Conservation (phyloP, 2,888 invertebrate species). For the Acanthosepion lycidas region DNA sequence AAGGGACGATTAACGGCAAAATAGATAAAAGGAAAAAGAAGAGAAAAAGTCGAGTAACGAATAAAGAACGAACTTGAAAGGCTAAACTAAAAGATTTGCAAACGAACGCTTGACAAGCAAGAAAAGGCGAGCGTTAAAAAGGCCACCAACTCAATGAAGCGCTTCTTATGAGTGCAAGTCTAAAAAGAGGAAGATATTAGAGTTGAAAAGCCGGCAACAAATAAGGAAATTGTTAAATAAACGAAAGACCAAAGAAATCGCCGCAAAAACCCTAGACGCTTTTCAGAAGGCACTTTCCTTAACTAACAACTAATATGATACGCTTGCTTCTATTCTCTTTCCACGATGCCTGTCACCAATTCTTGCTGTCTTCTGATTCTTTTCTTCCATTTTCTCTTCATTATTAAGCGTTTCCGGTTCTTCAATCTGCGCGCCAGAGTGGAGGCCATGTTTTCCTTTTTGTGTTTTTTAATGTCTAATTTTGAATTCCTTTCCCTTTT, state of each 20-base stretch:
- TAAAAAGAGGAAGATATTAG: slow-evolving; percentile 12
- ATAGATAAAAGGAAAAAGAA: background rate
- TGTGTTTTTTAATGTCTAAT: background rate
- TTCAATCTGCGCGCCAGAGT: slow-evolving; percentile 33
- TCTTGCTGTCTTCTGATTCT: background rate
- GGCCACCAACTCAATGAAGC: background rate
- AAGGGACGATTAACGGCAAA: background rate
- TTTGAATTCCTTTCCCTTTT: slow-evolving; percentile 4
- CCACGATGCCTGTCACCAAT: background rate
- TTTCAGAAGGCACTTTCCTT: slow-evolving; percentile 22
- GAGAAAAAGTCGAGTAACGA: background rate
- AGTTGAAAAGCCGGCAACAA: background rate
- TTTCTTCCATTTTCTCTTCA: background rate
- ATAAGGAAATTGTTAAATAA: slow-evolving; percentile 10
- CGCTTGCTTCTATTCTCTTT: background rate
- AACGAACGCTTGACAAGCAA: background rate
- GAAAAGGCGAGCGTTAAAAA: background rate
- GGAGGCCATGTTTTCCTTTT: background rate
- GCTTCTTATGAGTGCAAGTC: background rate
- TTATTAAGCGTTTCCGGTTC: slow-evolving; percentile 23
- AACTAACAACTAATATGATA: slow-evolving; percentile 33
- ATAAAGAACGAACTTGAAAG: background rate
- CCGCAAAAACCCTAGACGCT: background rate
- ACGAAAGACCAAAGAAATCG: slow-evolving; percentile 2
- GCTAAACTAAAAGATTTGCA: background rate